Base-by-base conservation (phyloP, 2,888 invertebrate genomes). In the Atethmia centrago region DNA sequence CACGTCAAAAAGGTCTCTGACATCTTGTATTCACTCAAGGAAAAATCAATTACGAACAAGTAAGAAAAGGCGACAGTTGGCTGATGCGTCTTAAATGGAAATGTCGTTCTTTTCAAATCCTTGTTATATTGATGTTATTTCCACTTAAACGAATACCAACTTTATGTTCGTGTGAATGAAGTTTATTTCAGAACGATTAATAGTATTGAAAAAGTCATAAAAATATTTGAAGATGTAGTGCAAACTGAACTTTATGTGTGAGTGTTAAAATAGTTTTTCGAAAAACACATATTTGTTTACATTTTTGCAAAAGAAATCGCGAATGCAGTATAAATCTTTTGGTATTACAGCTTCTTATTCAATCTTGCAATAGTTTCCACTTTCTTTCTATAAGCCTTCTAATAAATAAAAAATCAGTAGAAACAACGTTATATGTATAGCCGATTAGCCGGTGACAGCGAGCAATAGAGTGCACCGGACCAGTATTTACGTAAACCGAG, bases 401-500 rank as follows among this genome's bases (percentile, higher is more conserved):
- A n/a, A 53, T 58, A 47, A 45, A 68, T 68, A 51, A 61, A 63
- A n/a, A 63, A 67, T 83, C 19, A 40, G 45, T 69, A 61, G 58
- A 64, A 71, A 71, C 31, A 3, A 14, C 51, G 49, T 49, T 25
- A 56, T 64, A 61, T 25, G 49, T 64, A 61, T 40, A n/a, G 42
- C 58, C 56, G 80, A 84, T 84, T 84, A 80, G 42, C 21, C 45
- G 65, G 42, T 74, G 80, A 71, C 84, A 79, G 83, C 62, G n/a
- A n/a, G 65, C 59, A 62, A 63, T 63, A 55, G 47, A 71, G 49
- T 71, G 49, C 56, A 49, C 64, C 19, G 42, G 64, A 74, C 70
- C 16, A 79, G 74, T 65, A 84, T 81, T 83, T 82, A 83, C 74
- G 82, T 82, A 82, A 83, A 71, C 63, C 31, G 8, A 81, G 53